Percentiles rank a stretch among this genome's conserved stretches.
phyloP scores from a whole-genome alignment of 2,888 invertebrate genomes.

The Mythimna albipuncta region DNA sequence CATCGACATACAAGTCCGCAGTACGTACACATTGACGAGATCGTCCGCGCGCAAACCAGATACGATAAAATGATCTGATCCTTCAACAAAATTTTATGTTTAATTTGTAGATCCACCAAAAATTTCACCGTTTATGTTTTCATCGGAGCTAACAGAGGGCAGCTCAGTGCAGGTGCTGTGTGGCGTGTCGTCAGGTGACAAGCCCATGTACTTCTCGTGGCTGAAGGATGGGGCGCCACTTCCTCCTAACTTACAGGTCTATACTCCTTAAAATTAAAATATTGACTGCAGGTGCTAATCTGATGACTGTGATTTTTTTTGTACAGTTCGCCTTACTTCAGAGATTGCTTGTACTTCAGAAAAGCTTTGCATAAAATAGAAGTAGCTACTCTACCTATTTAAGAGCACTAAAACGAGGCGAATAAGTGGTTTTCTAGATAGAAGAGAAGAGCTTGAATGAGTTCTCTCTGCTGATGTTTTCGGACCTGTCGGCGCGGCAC shows the following conservation, averaged over 20 bases:
- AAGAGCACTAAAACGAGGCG: neutral
- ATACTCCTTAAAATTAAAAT: too few species aligned
- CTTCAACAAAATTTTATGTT: neutral
- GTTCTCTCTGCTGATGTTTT: constrained; percentile 93
- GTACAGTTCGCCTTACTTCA: neutral
- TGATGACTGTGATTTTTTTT: neutral
- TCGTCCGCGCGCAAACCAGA: too few species aligned
- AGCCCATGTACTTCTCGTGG: constrained; percentile 93
- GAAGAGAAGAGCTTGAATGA: constrained; percentile 93
- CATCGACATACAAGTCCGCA: constrained; percentile 93
- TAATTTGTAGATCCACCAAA: constrained; percentile 93
- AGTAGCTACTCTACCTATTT: neutral
- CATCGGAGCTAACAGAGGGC: constrained; percentile 95
- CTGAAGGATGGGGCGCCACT: constrained; percentile 92
- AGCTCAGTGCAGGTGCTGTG: constrained; percentile 95
- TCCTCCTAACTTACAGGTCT: constrained; percentile 91
- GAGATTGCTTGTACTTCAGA: neutral
- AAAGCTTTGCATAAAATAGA: neutral
- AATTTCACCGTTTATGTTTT: constrained; percentile 96
- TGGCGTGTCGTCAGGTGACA: constrained; percentile 93
- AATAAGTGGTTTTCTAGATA: constrained; percentile 80
- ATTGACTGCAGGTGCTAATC: too few species aligned
- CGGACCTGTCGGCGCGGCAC: constrained; percentile 92
- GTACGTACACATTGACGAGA: constrained; percentile 73
- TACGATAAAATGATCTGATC: neutral